Evolutionary conservation across 2,888 invertebrate species (phyloP).

Genomic region (Orthonevra nobilis): DNA sequence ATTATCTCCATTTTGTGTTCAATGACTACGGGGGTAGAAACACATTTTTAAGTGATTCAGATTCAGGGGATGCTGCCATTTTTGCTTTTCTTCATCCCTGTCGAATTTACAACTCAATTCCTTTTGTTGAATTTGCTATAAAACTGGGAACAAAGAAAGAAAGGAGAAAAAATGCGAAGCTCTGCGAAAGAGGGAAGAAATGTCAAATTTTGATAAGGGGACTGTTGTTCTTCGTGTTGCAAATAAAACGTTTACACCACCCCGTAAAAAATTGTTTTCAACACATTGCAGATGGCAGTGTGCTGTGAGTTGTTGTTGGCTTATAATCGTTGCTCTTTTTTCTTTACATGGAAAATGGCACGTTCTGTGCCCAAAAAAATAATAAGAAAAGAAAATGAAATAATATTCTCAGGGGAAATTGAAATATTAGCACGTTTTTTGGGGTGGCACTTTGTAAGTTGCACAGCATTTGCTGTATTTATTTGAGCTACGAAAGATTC

Average conservation of each 20-base stretch:
- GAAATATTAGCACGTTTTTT: conserved; percentile 38
- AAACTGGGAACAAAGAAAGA: conserved; percentile 44
- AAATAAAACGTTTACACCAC: conserved; percentile 56
- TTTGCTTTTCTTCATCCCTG: conserved; percentile 37
- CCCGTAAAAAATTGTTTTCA: conserved; percentile 15
- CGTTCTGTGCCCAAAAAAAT: conserved; percentile 54
- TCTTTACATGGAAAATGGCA: conserved; percentile 40
- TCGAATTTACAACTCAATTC: conserved; percentile 66
- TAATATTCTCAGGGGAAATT: conserved; percentile 39
- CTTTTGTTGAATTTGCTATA: conserved; percentile 53
- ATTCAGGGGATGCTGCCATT: conserved; percentile 52
- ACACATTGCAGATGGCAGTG: conserved; percentile 54
- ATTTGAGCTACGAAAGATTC: no score
- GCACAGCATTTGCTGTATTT: no score
- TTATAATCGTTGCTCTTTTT: no score
- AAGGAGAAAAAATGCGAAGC: neutral
- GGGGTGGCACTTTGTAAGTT: conserved; percentile 50
- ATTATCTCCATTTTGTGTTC: conserved; percentile 44
- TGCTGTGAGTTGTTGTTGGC: conserved; percentile 14
- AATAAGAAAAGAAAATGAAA: conserved; percentile 19
- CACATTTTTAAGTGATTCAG: conserved; percentile 3
- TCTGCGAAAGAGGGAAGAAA: conserved; percentile 32
- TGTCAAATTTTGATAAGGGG: conserved; percentile 68
- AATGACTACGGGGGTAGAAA: conserved; percentile 19
- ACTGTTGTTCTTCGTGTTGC: conserved; percentile 57